Percentiles rank a stretch among this genome's conserved stretches.
phyloP scores from a whole-genome alignment of 2,113 vertebrate species.

The Merops nubicus region DNA sequence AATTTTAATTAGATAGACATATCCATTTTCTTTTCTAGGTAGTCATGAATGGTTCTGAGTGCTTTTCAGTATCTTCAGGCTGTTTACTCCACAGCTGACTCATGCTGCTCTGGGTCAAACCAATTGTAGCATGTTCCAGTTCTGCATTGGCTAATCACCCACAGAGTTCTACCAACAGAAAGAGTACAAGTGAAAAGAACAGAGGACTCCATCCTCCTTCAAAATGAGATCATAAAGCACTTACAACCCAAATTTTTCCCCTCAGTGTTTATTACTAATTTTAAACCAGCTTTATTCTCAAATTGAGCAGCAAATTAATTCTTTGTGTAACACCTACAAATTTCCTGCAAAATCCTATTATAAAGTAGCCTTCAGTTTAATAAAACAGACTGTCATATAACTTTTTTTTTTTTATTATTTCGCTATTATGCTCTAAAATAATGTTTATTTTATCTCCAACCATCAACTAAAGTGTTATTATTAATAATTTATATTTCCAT shows the following conservation, averaged over 20 bases:
- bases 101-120: neutral
- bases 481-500: neutral
- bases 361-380: neutral
- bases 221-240: neutral
- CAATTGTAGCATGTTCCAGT: neutral
- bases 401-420: neutral
- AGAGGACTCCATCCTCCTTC: neutral
- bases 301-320: neutral
- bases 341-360: neutral
- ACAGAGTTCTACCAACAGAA: neutral
- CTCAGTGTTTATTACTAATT: neutral
- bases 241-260: neutral
- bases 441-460: neutral
- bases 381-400: neutral
- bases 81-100: neutral
- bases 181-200: neutral
- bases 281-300: neutral
- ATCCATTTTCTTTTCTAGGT: neutral
- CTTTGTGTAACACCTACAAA: neutral
- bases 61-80: neutral
- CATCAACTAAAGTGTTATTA: neutral
- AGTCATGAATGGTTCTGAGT: neutral
- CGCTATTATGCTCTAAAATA: neutral
- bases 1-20: constrained; percentile 4
- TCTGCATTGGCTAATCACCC: fast-evolving